Evolutionary conservation across 2,888 invertebrate genomes (phyloP).

Genomic region (Physocephala rufipes): DNA sequence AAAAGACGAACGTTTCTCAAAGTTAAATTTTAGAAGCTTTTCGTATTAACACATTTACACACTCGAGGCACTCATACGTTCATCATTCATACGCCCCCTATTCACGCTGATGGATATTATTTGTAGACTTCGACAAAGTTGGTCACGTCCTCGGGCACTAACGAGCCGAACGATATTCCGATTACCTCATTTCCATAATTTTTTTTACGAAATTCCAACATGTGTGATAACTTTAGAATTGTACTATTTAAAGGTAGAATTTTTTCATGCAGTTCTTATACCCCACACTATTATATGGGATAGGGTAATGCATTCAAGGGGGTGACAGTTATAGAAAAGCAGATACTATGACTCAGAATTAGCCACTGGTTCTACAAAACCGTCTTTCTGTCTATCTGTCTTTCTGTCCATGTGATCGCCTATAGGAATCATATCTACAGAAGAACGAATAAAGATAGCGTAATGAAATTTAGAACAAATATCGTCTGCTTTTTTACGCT

Average conservation of each 20-base stretch:
- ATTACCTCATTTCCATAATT: slow-evolving; percentile 30
- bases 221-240: slow-evolving; percentile 5
- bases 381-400: background rate
- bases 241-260: too few species aligned
- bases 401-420: too few species aligned
- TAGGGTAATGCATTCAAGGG: too few species aligned
- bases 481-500: too few species aligned
- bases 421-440: too few species aligned
- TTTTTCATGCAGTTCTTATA: too few species aligned
- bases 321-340: too few species aligned
- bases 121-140: background rate
- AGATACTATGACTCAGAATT: too few species aligned
- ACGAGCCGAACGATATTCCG: slow-evolving; percentile 30
- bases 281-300: too few species aligned
- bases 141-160: slow-evolving; percentile 15
- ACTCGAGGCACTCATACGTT: background rate
- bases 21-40: background rate
- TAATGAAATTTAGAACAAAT: too few species aligned
- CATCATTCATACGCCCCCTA: background rate
- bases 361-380: too few species aligned
- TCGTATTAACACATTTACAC: background rate
- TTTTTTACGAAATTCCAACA: slow-evolving; percentile 19
- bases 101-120: too few species aligned
- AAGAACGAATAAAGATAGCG: background rate
- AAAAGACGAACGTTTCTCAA: background rate